phyloP scores from a whole-genome alignment of 2,797 vertebrate genomes.

The Coranthus polyacanthus region DNA sequence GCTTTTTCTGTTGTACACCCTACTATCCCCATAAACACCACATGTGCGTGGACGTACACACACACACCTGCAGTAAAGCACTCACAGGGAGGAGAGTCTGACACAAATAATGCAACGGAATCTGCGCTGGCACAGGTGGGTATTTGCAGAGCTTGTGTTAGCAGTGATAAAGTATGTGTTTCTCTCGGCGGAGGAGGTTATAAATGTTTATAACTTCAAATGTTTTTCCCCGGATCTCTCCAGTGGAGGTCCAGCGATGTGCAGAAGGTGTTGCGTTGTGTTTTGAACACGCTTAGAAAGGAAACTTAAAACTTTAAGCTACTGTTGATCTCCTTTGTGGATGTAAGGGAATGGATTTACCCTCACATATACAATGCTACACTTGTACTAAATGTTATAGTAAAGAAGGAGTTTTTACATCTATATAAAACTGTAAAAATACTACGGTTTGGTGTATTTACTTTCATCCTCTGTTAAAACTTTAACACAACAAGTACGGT shows the following conservation, averaged over 20 bases:
- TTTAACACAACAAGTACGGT: too few relatives aligned
- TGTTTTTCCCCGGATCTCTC: slow-evolving; percentile 14
- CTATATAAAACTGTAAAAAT: too few relatives aligned
- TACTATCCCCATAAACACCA: slow-evolving; percentile 1
- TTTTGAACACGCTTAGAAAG: slow-evolving; percentile 16
- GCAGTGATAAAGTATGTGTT: slow-evolving; percentile 39
- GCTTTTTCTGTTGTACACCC: slow-evolving; percentile 9
- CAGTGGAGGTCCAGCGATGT: slow-evolving; percentile 11
- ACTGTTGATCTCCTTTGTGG: slow-evolving; percentile 10
- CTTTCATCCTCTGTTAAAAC: too few relatives aligned
- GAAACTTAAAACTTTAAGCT: slow-evolving; percentile 27
- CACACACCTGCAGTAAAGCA: slow-evolving; percentile 24
- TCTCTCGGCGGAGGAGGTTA: slow-evolving; percentile 36
- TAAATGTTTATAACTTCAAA: slow-evolving; percentile 59
- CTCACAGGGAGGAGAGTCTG: slow-evolving; percentile 27
- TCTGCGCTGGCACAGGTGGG: slow-evolving; percentile 45
- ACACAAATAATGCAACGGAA: slow-evolving; percentile 27
- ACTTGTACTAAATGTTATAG: slow-evolving; percentile 1
- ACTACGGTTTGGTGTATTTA: too few relatives aligned
- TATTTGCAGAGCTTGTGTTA: slow-evolving; percentile 49
- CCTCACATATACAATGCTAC: background rate
- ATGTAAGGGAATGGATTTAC: background rate
- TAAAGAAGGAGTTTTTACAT: too few relatives aligned
- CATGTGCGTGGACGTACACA: slow-evolving; percentile 3
- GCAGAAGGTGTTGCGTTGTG: slow-evolving; percentile 15